Evolutionary conservation across 2,113 vertebrate genomes (phyloP).

Genomic region (Acanthochromis polyacanthus): DNA sequence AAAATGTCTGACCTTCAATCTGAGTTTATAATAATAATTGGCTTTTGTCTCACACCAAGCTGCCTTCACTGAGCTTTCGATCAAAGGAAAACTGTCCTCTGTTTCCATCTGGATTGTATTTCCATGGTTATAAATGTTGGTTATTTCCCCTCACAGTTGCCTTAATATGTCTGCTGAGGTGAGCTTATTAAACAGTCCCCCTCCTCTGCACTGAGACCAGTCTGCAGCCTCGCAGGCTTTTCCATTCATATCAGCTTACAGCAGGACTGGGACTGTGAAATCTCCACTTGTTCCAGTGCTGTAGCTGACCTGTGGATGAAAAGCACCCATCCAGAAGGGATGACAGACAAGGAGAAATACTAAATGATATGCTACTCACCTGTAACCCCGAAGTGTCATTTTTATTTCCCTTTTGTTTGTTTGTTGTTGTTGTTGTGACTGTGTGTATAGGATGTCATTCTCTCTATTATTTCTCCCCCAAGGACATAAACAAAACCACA

Average conservation of each 20-base stretch:
- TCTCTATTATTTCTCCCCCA: background rate
- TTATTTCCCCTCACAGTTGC: slow-evolving; percentile 5
- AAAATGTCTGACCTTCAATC: slow-evolving; percentile 35
- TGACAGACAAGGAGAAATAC: slow-evolving; percentile 31
- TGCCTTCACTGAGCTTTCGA: background rate
- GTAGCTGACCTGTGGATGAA: slow-evolving; percentile 41
- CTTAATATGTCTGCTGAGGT: slow-evolving; percentile 14
- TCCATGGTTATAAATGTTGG: slow-evolving; percentile 7
- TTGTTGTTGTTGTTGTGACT: background rate
- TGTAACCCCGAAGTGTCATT: slow-evolving; percentile 9
- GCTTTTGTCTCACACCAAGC: background rate
- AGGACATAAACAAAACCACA: background rate
- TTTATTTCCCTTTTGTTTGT: background rate
- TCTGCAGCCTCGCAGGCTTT: slow-evolving; percentile 27
- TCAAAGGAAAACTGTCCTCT: background rate
- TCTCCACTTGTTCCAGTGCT: slow-evolving; percentile 53
- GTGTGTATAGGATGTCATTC: background rate
- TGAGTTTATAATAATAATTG: background rate
- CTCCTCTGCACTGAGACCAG: slow-evolving; percentile 22
- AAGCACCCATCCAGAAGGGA: background rate
- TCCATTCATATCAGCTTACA: slow-evolving; percentile 52
- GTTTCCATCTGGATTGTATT: slow-evolving; percentile 4
- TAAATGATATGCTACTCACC: slow-evolving; percentile 3
- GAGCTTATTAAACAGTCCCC: slow-evolving; percentile 29
- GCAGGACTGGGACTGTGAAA: slow-evolving; percentile 62